Evolutionary conservation across 2,888 invertebrate genomes (phyloP), one percentile per base, ranked within the genome.

Genomic region (Callyntrura sp.): DNA sequence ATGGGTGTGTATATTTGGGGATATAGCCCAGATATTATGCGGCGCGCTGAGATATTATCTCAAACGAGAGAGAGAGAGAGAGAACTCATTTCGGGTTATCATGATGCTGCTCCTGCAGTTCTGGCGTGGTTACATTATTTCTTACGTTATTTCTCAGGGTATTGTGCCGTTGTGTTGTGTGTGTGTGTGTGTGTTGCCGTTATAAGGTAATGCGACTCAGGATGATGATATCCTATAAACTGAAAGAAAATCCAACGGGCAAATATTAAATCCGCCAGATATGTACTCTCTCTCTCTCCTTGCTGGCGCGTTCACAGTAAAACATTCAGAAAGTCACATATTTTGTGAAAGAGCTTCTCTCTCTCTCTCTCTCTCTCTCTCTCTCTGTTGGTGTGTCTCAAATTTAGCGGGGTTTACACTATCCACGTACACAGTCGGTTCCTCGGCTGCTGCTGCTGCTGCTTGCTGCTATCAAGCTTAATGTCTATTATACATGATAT

Each of bases 1-100:
- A 20, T 20, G 62, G 23, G 23, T 81, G 43, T 35, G 9, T 12
- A n/a, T 43, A 78, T 28, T 68, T 23, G 68, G 43, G 17, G 78
- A 12, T 9, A 73, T 73, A 48, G 43, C 76, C 88, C 68, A 88
- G 62, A 88, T 88, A 76, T 82, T 83, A 88, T 76, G 76, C 62
- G 25, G n/a, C 11, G 3, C 12, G 62, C 11, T 25, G 88, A n/a
- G n/a, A 88, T 83, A 35, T 70, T 81, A 87, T 87, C 81, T 48
- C 11, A 51, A 35, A 73, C 45, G 11, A 45, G 23, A n/a, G n/a
- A n/a, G n/a, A n/a, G n/a, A n/a, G n/a, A n/a, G n/a, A n/a, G n/a
- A n/a, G n/a, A 76, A n/a, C 20, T 76, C 51, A 76, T 76, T 76
- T 76, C 51, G 20, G 51, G 51, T 25, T 48, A 76, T 76, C 76